phyloP scores from a whole-genome alignment of 2,888 invertebrate species.

The Mallateleia sp. region DNA sequence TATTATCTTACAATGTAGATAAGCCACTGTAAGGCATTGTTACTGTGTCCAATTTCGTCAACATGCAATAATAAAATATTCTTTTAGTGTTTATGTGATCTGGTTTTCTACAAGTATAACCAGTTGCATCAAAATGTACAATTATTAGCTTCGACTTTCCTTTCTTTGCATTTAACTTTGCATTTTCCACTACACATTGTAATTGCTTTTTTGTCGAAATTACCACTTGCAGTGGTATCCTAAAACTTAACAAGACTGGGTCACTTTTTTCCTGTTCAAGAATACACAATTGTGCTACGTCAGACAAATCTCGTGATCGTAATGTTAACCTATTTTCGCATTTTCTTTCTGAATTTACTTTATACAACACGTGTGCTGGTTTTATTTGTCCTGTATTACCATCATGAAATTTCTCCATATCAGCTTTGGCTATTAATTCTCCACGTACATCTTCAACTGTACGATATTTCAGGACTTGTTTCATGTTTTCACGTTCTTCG shows the following conservation, averaged over 20 bases:
- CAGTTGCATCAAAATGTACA: slow-evolving; percentile 5
- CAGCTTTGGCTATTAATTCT: not conserved
- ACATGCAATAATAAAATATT: slow-evolving; percentile 53
- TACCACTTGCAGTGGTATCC: not conserved
- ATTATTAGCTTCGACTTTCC: not conserved
- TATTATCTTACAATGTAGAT: too few relatives aligned
- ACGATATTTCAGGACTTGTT: slow-evolving; percentile 1
- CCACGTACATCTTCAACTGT: not conserved
- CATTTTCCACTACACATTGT: not conserved
- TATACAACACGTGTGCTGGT: not conserved
- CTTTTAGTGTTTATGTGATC: slow-evolving; percentile 38
- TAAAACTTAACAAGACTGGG: slow-evolving; percentile 20
- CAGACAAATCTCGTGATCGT: slow-evolving; percentile 63
- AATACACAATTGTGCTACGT: slow-evolving; percentile 9
- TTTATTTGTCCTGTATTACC: not conserved
- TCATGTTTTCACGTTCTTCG: slow-evolving; percentile 23
- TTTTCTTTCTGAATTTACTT: slow-evolving; percentile 34
- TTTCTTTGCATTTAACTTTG: not conserved
- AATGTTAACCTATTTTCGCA: slow-evolving; percentile 6
- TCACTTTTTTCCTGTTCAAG: slow-evolving; percentile 3
- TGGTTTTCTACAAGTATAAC: slow-evolving; percentile 48
- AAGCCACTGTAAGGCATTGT: too few relatives aligned
- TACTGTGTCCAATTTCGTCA: not conserved
- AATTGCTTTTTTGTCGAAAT: slow-evolving; percentile 45
- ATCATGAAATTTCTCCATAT: slow-evolving; percentile 16